A percentile compares a stretch with the other conserved stretches of the same genome.
phyloP scores from a whole-genome alignment of 2,888 invertebrate species.

The Danaus chrysippus region DNA sequence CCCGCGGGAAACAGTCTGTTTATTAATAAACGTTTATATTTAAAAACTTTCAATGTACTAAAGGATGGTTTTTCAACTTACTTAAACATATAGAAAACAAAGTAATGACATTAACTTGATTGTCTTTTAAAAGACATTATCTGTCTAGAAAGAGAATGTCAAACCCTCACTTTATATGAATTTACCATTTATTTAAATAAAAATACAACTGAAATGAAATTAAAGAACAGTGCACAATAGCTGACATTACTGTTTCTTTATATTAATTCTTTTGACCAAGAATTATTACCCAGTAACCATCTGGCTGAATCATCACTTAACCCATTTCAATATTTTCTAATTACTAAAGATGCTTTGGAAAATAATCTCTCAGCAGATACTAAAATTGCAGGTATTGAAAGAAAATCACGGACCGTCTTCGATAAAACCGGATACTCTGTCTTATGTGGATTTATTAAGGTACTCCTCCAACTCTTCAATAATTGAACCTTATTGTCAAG shows the following conservation, averaged over 20 bases:
- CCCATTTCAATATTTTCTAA: slow-evolving; percentile 28
- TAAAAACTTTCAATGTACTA: no score
- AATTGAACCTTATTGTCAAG: slow-evolving; percentile 22
- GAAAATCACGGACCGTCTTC: slow-evolving; percentile 32
- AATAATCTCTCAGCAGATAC: slow-evolving; percentile 31
- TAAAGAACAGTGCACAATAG: neutral
- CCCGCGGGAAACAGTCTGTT: no score
- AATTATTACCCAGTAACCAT: slow-evolving; percentile 25
- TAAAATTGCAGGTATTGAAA: slow-evolving; percentile 32
- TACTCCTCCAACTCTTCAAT: slow-evolving; percentile 28
- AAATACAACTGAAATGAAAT: neutral
- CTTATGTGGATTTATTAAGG: slow-evolving; percentile 31
- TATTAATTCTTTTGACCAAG: slow-evolving; percentile 25
- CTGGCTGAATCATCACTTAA: slow-evolving; percentile 27
- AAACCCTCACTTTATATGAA: no score
- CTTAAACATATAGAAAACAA: no score
- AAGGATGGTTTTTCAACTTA: no score
- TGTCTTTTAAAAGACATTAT: no score
- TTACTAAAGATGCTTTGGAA: slow-evolving; percentile 27
- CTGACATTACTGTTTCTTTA: slow-evolving; percentile 10
- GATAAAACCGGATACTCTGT: slow-evolving; percentile 32
- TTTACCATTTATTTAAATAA: no score
- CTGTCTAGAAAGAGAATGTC: no score
- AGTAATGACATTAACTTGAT: no score
- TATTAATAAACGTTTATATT: no score